Evolutionary conservation across 92 coral and sea anemone species (phyloP).

Genomic region (Parazoanthus atlanticus): DNA sequence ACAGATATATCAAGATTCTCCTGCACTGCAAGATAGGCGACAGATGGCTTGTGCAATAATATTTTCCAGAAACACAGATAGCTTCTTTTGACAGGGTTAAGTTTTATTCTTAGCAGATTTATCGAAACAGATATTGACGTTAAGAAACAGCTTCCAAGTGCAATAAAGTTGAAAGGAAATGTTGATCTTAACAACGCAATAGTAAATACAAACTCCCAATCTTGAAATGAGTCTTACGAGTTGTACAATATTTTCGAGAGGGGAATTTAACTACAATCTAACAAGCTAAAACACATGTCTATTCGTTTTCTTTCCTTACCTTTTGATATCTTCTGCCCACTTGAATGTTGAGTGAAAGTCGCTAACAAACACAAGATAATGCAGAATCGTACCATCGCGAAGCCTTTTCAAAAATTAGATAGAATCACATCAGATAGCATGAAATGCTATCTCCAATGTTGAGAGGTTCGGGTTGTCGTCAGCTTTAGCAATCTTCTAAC

Average conservation of each 20-base stretch:
- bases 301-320: not conserved
- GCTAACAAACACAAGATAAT: constrained; percentile 4
- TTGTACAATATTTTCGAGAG: not conserved
- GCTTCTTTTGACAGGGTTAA: not conserved
- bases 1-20: too few relatives aligned
- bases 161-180: too few relatives aligned
- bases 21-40: not conserved
- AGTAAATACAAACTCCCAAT: not conserved
- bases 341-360: not conserved
- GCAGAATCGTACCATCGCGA: constrained; percentile 24
- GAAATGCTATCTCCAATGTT: constrained; percentile 24
- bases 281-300: not conserved
- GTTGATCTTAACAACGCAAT: not conserved
- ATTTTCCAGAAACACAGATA: not conserved
- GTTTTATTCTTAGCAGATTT: not conserved
- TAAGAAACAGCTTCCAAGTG: not conserved
- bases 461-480: constrained; percentile 31
- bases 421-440: constrained; percentile 38
- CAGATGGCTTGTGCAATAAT: not conserved
- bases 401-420: not conserved
- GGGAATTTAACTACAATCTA: not conserved
- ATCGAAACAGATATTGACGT: not conserved
- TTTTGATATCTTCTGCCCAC: constrained; percentile 2
- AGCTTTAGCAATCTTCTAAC: constrained; percentile 8
- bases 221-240: not conserved